These are phyloP conservation scores for Mermis nigrescens DNA, from an alignment of 2,888 invertebrate species.

Conservation along the genomic window DNA sequence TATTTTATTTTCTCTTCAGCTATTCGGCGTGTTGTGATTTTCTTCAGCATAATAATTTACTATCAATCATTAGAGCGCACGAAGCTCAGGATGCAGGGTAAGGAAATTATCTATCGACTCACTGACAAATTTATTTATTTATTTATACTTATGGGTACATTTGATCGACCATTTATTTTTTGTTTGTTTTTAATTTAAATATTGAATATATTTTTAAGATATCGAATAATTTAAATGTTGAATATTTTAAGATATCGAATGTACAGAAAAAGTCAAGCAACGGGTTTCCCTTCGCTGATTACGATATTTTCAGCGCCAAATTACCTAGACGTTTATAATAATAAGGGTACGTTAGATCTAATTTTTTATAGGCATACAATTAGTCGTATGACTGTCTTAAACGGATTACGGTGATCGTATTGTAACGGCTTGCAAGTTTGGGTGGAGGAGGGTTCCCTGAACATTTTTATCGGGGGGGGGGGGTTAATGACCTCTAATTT, in stretches of 20 bases:
- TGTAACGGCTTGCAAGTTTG: no score
- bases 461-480: no score
- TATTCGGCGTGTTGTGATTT: slow-evolving; percentile 99
- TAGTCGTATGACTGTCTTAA: no score
- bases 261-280: slow-evolving; percentile 99
- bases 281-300: slow-evolving; percentile 96
- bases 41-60: slow-evolving; percentile 94
- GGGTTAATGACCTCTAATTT: no score
- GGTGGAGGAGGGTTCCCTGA: no score
- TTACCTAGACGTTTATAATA: slow-evolving; percentile 99
- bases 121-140: background rate
- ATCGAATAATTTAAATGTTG: background rate
- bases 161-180: background rate
- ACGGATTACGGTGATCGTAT: no score
- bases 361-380: no score
- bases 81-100: slow-evolving; percentile 97
- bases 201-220: background rate
- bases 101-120: background rate
- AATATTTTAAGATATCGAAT: slow-evolving; percentile 59
- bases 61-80: slow-evolving; percentile 97
- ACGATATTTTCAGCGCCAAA: slow-evolving; percentile 99
- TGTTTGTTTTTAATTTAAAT: background rate
- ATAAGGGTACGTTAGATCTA: slow-evolving; percentile 47
- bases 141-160: background rate
- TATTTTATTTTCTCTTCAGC: slow-evolving; percentile 40